Evolutionary conservation across 2,797 vertebrate species (phyloP), one percentile per base, ranked within the genome.

Genomic region (Chromis chromis): DNA sequence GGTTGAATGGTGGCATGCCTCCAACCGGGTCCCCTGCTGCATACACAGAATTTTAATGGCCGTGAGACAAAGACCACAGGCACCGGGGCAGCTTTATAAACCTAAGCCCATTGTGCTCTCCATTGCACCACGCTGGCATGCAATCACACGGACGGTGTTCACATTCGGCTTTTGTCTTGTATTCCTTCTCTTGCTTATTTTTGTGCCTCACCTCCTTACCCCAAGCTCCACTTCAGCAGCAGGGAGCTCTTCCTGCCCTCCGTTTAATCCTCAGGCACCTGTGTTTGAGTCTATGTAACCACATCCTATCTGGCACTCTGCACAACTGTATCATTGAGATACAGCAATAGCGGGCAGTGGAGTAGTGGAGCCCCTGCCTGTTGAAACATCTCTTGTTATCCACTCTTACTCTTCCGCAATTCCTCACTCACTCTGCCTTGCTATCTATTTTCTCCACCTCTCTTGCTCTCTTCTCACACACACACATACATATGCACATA

Each of bases 31-130:
- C 88, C 79, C 89, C 85, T 66, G 87, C 86, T 83, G 90, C 85
- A 88, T 78, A 78, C 89, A 87, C 85, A 88, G 90, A 94, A 94
- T 94, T 90, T 87, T 90, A 94, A 95, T 92, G 88, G 89, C 89
- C 63, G 55, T 53, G 87, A 93, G 88, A 94, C 94, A 94, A 94
- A 93, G 92, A 93, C 88, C 89, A 90, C 87, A 88, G 87, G 88
- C 90, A 85, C 69, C 36, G 72, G 88, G 78, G 89, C 82, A 87
- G 91, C 90, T 93, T 90, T 87, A 92, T 90, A 92, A 93, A 93
- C 89, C 91, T 71, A 76, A 79, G 79, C 72, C 91, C 87, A 92
- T 93, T 91, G 92, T 93, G 89, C 81, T 88, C 83, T 77, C 77
- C 60, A 53, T 83, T 76, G 91, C 84, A 76, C 81, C 91, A 92